A percentile compares a stretch with the other conserved stretches of the same genome.
Conservation (phyloP, 2,888 invertebrate species). For the Rhaphigaster nebulosa region DNA sequence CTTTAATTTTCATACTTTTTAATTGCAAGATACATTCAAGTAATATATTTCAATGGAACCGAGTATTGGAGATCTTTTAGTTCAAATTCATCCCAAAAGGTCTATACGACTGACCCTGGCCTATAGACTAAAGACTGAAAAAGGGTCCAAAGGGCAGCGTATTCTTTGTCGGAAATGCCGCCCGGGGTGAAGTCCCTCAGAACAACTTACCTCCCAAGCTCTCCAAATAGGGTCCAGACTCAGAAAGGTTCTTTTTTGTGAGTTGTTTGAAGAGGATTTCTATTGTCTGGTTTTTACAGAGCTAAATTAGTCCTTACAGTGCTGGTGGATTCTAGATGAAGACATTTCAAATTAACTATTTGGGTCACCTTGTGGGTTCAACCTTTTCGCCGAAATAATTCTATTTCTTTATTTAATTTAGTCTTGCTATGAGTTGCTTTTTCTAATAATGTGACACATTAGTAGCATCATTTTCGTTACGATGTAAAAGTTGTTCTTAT, state of each 20-base stretch:
- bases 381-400: too few species aligned
- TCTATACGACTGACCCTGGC: neutral
- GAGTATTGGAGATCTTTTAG: too few species aligned
- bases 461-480: too few species aligned
- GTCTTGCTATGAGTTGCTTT: too few species aligned
- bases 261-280: neutral
- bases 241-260: neutral
- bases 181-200: neutral
- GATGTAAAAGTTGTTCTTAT: too few species aligned
- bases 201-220: neutral
- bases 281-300: neutral
- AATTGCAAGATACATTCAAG: too few species aligned
- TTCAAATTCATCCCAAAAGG: neutral
- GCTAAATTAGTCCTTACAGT: neutral
- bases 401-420: too few species aligned
- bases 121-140: neutral
- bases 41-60: too few species aligned
- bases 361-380: neutral
- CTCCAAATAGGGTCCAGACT: neutral
- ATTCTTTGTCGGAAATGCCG: neutral
- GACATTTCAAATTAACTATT: slow-evolving; percentile 4
- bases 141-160: neutral
- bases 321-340: neutral
- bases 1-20: too few species aligned
- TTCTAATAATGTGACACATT: too few species aligned